Evolutionary conservation across 2,113 vertebrate genomes (phyloP).

Genomic region (Herpailurus yagouaroundi): DNA sequence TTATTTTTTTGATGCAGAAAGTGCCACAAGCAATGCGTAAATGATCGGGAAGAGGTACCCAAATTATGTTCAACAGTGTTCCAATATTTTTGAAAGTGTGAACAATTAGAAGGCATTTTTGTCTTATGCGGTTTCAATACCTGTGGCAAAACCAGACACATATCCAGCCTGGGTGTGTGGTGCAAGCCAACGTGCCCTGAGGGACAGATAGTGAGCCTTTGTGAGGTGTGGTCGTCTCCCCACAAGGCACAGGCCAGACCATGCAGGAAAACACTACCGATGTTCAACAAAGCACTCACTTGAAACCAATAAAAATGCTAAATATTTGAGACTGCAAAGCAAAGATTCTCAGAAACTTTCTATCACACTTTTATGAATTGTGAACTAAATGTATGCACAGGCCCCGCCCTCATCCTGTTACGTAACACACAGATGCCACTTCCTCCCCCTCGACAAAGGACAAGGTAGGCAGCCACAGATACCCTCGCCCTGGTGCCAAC

Average conservation of each 20-base stretch:
- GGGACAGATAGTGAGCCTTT: not conserved
- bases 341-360: not conserved
- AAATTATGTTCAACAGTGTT: accelerated
- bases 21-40: not conserved
- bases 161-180: no score
- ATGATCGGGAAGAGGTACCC: not conserved
- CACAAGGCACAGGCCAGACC: not conserved
- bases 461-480: not conserved
- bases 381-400: not conserved
- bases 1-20: not conserved
- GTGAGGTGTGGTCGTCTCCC: not conserved
- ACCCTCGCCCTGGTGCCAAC: not conserved
- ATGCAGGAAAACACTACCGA: not conserved
- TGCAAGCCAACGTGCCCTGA: not conserved
- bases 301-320: not conserved
- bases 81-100: not conserved
- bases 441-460: not conserved
- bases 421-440: not conserved
- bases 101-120: not conserved
- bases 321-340: not conserved
- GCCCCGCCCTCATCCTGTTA: not conserved
- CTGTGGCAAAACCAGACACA: not conserved
- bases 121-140: not conserved
- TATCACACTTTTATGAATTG: not conserved
- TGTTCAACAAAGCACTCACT: not conserved